Base-by-base conservation (phyloP, 92 coral and sea anemone genomes). In the Epizoanthus ramosus region DNA sequence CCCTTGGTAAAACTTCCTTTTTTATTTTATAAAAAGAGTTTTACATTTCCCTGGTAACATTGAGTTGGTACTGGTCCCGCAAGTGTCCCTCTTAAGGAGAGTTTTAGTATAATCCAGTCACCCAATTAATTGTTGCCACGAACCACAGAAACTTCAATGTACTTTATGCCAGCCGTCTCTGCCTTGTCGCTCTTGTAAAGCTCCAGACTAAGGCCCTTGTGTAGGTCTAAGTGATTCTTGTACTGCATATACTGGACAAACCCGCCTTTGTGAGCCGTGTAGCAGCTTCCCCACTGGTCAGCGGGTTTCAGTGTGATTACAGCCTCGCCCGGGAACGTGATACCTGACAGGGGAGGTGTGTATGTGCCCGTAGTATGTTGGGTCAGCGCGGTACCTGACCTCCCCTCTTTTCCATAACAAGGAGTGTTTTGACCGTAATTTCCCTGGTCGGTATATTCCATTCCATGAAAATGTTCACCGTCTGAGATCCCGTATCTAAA, bases 251-350 rank as follows among this genome's bases (percentile, higher is more conserved):
- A 67, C 61, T 19, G 68, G 61, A 68, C 69, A 45, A 16, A 85
- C 25, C 88, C 88, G 14, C 79, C 79, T 65, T 79, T 83, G 71
- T 85, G 88, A 50, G 84, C 61, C 22, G 88, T 85, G 72, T 85
- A 54, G 69, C 88, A 77, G 8, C 68, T 65, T 61, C 83, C 84
- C 88, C 71, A 79, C 1, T 79, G 83, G 24, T 74, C 76, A 74
- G 63, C 54, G 67, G 81, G 52, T 70, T 71, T 83, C 52, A 83
- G 80, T 8, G 87, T 83, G 81, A 83, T 19, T 35, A 74, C 83
- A 9, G 61, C 68, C 25, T 75, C 83, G 16, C 87, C 58, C 3
- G 87, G 76, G 77, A 52, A 84, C 50, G 21, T 52, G 17, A 53
- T 23, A 58, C 79, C 83, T 6, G 21, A 18, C 1, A 79, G 52